Conservation (phyloP, 1,140 invertebrate species). For the Aporrectodea caliginosa region DNA sequence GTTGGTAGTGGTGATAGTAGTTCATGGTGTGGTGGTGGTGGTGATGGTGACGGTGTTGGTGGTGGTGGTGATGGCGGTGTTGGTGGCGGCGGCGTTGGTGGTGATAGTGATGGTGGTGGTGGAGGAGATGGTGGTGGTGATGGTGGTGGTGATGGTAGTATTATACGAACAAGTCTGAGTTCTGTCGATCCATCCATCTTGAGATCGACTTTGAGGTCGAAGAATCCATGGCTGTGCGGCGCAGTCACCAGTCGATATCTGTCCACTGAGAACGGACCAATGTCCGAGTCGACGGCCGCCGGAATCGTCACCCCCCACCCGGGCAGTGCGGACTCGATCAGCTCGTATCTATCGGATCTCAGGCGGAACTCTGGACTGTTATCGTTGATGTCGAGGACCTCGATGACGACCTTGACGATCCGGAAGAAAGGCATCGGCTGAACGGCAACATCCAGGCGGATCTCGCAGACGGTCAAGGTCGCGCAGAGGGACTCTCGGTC, state of each 20-base stretch:
- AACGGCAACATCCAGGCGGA: slow-evolving; percentile 1
- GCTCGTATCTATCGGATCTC: background rate
- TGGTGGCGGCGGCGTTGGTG: too few relatives aligned
- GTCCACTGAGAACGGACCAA: slow-evolving; percentile 5
- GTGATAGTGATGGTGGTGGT: too few relatives aligned
- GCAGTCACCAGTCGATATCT: background rate
- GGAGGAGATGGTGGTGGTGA: too few relatives aligned
- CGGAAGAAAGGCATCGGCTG: background rate
- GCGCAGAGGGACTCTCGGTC: slow-evolving; percentile 19
- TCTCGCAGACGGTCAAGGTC: background rate
- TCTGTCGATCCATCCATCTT: slow-evolving; percentile 16
- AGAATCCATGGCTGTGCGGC: background rate
- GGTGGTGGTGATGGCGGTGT: too few relatives aligned
- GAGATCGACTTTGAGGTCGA: slow-evolving; percentile 9
- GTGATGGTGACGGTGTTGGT: too few relatives aligned
- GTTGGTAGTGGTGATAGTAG: too few relatives aligned
- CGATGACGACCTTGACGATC: slow-evolving; percentile 14
- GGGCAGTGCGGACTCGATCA: slow-evolving; percentile 18
- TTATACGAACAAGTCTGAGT: background rate
- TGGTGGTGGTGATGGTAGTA: too few relatives aligned
- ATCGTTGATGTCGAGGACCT: slow-evolving; percentile 25
- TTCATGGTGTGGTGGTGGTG: too few relatives aligned
- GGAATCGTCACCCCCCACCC: slow-evolving; percentile 2
- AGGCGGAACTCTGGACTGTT: slow-evolving; percentile 16
- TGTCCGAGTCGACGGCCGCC: slow-evolving; percentile 6